Evolutionary conservation across 2,888 invertebrate genomes (phyloP).

Genomic region (Chrysodeixis includens): DNA sequence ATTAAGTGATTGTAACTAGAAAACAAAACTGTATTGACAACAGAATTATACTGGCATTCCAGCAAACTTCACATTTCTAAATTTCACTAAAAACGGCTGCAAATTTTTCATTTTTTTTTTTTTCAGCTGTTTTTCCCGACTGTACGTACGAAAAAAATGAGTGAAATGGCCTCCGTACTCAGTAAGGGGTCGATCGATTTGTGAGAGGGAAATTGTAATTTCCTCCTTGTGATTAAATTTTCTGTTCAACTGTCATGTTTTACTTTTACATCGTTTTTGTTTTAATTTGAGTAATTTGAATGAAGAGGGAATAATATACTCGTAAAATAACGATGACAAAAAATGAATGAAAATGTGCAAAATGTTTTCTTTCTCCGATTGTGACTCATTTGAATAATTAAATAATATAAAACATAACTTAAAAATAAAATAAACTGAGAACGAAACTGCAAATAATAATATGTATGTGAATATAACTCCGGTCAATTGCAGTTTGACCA

Average conservation of each 20-base stretch:
- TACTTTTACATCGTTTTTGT: not conserved
- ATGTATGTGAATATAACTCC: too few relatives aligned
- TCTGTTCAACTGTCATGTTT: constrained; percentile 19
- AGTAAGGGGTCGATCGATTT: constrained; percentile 15
- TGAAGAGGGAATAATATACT: not conserved
- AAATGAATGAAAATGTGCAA: too few relatives aligned
- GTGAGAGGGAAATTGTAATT: constrained; percentile 27
- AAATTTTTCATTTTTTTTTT: not conserved
- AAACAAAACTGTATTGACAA: not conserved
- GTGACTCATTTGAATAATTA: too few relatives aligned
- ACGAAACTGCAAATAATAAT: too few relatives aligned
- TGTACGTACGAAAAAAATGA: not conserved
- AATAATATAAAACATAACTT: too few relatives aligned
- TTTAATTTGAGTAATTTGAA: not conserved
- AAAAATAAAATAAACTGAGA: too few relatives aligned
- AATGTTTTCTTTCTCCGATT: too few relatives aligned
- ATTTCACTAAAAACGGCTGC: too few relatives aligned
- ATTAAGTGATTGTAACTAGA: not conserved
- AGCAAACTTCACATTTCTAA: too few relatives aligned
- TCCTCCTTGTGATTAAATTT: constrained; percentile 31
- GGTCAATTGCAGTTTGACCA: too few relatives aligned
- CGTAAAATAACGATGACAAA: too few relatives aligned
- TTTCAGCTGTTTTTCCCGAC: not conserved
- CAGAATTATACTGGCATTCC: too few relatives aligned
- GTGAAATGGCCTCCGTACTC: not conserved